phyloP scores from a whole-genome alignment of 1,140 invertebrate genomes.

The Magallana gigas region DNA sequence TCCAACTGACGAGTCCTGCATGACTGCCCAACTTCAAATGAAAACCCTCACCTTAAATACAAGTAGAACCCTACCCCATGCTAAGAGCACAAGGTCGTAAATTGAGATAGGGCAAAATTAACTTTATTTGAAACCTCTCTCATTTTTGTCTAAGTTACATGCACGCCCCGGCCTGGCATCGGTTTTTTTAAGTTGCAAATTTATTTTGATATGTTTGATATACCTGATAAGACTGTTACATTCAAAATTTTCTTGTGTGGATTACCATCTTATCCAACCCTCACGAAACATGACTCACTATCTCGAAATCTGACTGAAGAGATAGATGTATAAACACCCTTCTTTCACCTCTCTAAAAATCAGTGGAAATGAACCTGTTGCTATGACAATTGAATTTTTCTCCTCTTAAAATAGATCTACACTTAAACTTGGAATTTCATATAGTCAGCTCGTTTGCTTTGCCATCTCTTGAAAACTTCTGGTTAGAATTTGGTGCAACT shows the following conservation, averaged over 20 bases:
- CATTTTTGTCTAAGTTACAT: background rate
- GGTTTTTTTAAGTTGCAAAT: background rate
- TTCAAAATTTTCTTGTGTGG: background rate
- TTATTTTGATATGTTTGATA: background rate
- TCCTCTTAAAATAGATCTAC: constrained; percentile 19
- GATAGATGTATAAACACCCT: background rate
- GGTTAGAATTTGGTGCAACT: background rate
- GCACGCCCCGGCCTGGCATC: background rate
- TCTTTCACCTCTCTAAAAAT: background rate
- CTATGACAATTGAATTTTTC: constrained; percentile 36
- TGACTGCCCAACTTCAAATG: constrained; percentile 17
- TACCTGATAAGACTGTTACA: constrained; percentile 2
- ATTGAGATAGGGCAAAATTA: constrained; percentile 9
- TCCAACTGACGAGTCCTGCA: constrained; percentile 18
- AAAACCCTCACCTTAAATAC: background rate
- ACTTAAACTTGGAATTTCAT: constrained; percentile 16
- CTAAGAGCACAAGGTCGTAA: background rate
- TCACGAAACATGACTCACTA: constrained; percentile 35
- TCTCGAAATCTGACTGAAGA: constrained; percentile 13
- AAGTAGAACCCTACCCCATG: background rate
- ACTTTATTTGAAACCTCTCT: constrained; percentile 1
- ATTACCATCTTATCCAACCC: constrained; percentile 18
- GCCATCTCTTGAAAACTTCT: background rate
- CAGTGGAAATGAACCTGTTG: constrained; percentile 16
- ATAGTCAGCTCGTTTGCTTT: background rate